Conservation (phyloP, 2,888 invertebrate species). For the Perdita meconis region DNA sequence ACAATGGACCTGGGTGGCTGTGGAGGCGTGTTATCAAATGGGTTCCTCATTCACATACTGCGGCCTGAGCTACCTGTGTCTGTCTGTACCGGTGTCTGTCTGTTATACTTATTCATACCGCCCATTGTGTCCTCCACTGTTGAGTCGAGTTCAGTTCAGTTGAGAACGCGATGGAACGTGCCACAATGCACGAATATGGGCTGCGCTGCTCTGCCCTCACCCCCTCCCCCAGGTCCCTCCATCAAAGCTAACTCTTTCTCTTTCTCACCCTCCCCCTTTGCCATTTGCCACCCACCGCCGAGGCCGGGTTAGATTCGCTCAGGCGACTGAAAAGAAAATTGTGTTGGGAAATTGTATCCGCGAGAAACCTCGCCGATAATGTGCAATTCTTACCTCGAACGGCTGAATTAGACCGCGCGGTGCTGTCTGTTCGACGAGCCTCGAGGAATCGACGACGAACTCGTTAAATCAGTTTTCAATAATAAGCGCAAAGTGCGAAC, state of each 20-base stretch:
- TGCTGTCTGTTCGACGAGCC: not conserved
- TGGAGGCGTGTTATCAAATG: conserved; percentile 84
- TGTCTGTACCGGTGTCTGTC: conserved; percentile 83
- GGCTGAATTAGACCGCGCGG: conserved; percentile 15
- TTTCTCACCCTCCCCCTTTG: conserved; percentile 53
- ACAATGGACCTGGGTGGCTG: conserved; percentile 84
- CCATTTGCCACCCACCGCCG: conserved; percentile 74
- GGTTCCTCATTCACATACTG: conserved; percentile 84
- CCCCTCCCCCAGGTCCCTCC: conserved; percentile 60
- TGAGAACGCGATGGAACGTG: conserved; percentile 84
- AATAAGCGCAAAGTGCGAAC: not conserved
- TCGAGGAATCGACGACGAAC: not conserved
- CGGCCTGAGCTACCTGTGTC: conserved; percentile 83
- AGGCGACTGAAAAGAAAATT: conserved; percentile 78
- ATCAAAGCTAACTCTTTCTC: conserved; percentile 61
- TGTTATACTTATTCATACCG: conserved; percentile 84
- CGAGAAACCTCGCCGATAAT: conserved; percentile 72
- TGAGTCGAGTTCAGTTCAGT: conserved; percentile 84
- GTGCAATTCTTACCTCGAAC: conserved; percentile 57
- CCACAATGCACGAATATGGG: conserved; percentile 84
- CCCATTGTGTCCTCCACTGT: conserved; percentile 84
- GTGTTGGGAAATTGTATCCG: conserved; percentile 79
- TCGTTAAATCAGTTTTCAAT: conserved; percentile 22
- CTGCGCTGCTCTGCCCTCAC: conserved; percentile 78
- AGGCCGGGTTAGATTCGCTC: conserved; percentile 68